A percentile compares a stretch with the other conserved stretches of the same genome.
Evolutionary conservation across 2,888 invertebrate species (phyloP).

Genomic region (Scrobipalpa costella): DNA sequence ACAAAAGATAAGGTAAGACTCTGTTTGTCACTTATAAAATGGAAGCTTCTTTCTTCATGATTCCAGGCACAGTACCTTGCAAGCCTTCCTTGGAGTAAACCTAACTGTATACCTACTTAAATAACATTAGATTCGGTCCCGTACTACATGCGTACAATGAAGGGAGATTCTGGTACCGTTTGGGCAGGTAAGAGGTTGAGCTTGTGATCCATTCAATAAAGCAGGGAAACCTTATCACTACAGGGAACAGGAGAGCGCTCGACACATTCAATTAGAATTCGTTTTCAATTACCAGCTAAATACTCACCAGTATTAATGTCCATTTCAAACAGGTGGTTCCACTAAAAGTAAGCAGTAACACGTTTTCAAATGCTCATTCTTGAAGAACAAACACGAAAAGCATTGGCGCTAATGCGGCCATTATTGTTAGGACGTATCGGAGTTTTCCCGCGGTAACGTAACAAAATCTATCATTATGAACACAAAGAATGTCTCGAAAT

Average conservation of each 20-base stretch:
- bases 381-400: constrained; percentile 69
- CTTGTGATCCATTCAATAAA: neutral
- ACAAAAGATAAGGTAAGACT: neutral
- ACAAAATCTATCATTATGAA: constrained; percentile 39
- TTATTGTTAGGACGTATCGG: constrained; percentile 73
- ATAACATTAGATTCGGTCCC: neutral
- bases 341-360: constrained; percentile 49
- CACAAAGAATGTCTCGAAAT: neutral
- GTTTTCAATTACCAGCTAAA: neutral
- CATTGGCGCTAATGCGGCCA: constrained; percentile 81
- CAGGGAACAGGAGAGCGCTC: neutral
- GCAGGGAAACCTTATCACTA: neutral
- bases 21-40: neutral
- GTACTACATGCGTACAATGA: neutral
- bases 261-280: neutral
- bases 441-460: constrained; percentile 76
- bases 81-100: no score
- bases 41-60: constrained; percentile 1
- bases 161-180: neutral
- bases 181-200: neutral
- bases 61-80: neutral
- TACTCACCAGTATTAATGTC: constrained; percentile 70
- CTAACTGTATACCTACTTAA: neutral
- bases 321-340: constrained; percentile 65
- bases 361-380: constrained; percentile 58